Evolutionary conservation across 2,113 vertebrate genomes (phyloP), one percentile per base, ranked within the genome.

Genomic region (Erpornis zantholeuca): DNA sequence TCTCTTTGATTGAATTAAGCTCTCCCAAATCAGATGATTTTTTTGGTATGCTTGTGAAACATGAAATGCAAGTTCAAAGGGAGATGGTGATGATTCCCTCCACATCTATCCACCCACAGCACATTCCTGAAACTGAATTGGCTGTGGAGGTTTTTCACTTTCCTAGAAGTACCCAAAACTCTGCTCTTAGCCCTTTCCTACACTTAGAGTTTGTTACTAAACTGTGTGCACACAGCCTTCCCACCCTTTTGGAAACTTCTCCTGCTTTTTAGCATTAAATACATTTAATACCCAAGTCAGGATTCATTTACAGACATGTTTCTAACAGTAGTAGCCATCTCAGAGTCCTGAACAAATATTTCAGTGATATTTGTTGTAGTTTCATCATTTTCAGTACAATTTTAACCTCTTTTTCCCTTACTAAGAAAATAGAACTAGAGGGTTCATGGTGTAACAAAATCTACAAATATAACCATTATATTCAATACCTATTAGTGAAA

Each of bases 201-300:
- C 40, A 59, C 49, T 15, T 22, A 3, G 16, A 86, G 13, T 66
- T 68, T 8, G 40, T 1, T 44, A 68, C 47, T 27, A 36, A 61
- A 40, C 0, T 10, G 15, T 49, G 22, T n/a, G 40, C 54, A 31
- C 0, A 0, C 28, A 27, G 31, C 54, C 45, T 52, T 70, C 18
- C 2, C 1, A n/a, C 3, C 49, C 44, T 59, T 75, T 64, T 65
- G 13, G 44, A 17, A 81, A 33, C 33, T 80, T 2, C 10, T 65
- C 31, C 15, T 1, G 45, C 33, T 50, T 82, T 91, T 81, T 44
- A 56, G 61, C n/a, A 25, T 29, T 5, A 29, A 86, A n/a, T 52
- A 11, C 19, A 4, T 17, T 54, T n/a, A 60, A 61, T 69, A 16
- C 31, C 73, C 22, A 3, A 24, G 21, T 33, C 54, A 29, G 11